These are phyloP conservation scores for Pseudoips prasinana DNA, from an alignment of 2,888 invertebrate species.

Conservation along the genomic window DNA sequence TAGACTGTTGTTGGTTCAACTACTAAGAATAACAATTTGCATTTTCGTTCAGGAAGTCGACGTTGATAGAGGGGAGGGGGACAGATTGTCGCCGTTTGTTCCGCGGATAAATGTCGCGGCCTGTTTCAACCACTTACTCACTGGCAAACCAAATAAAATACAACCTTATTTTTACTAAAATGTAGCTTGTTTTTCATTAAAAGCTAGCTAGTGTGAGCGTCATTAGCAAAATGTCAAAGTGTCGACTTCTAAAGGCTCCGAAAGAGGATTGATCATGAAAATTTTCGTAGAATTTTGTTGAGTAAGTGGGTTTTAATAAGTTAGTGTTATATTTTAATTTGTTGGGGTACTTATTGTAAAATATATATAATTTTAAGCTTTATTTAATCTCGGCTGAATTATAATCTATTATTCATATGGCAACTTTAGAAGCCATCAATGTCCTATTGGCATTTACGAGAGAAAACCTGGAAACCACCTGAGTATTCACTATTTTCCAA, in stretches of 20 bases:
- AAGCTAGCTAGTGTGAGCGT: constrained; percentile 24
- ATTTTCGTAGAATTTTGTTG: not conserved
- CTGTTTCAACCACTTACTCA: constrained; percentile 19
- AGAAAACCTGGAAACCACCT: too few species aligned
- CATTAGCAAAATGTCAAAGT: constrained; percentile 52
- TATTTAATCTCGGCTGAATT: too few species aligned
- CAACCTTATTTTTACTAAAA: too few species aligned
- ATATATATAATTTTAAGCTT: too few species aligned
- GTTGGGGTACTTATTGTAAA: too few species aligned
- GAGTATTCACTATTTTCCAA: too few species aligned
- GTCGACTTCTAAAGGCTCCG: constrained; percentile 37
- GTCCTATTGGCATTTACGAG: too few species aligned
- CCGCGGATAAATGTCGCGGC: constrained; percentile 23
- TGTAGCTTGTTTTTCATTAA: constrained; percentile 6
- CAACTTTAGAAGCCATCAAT: too few species aligned
- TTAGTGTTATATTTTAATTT: too few species aligned
- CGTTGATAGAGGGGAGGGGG: constrained; percentile 29
- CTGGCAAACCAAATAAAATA: constrained; percentile 9
- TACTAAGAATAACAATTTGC: constrained; percentile 22
- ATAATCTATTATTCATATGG: too few species aligned
- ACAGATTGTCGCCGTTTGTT: constrained; percentile 34
- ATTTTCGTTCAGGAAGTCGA: constrained; percentile 6
- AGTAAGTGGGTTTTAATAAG: too few species aligned
- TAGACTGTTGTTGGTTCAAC: constrained; percentile 10
- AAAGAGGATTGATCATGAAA: constrained; percentile 40